Evolutionary conservation across 2,888 invertebrate species (phyloP), one percentile per base, ranked within the genome.

Genomic region (Tachina grossa): DNA sequence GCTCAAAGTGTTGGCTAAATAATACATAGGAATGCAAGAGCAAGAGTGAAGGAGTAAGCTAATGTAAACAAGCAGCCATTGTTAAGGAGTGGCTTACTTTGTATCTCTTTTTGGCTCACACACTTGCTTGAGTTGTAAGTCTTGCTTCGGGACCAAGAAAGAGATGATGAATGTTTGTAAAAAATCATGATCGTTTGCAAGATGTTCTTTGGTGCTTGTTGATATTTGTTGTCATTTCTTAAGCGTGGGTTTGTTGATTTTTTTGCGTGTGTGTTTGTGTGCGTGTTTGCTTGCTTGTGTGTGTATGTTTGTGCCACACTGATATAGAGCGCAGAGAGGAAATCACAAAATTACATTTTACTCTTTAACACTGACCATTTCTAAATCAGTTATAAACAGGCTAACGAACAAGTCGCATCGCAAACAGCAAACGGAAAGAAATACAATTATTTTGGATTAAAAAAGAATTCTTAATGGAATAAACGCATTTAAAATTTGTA

Each of bases 381-480:
- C 89, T 88, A 91, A 92, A 91, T 92, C 91, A 93, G 93, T 93
- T 90, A 91, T 89, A 89, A 90, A 90, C 90, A 91, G 92, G 90
- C 92, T 90, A 90, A 88, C 92, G 89, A 91, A 88, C 90, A 89
- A 90, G 90, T 88, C 90, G 89, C 90, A 91, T 82, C 80, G 77
- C 81, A 85, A 87, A 86, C 74, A 87, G 71, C 41, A 66, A 55
- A 72, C 41, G n/a, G n/a, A 19, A 75, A 55, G 39, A 9, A 16
- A 13, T 43, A 45, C n/a, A n/a, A n/a, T 61, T 53, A 41, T 51
- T 78, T 75, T 45, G 13, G 10, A 65, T 19, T 31, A 49, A 39
- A 31, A 45, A 55, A 49, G n/a, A 49, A 14, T 49, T 49, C 49
- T 49, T 31, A 55, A 77, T 49, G 41, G 72, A 31, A 76, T 68